Conservation (phyloP, 2,888 invertebrate species). For the Trissoscelio sp. region DNA sequence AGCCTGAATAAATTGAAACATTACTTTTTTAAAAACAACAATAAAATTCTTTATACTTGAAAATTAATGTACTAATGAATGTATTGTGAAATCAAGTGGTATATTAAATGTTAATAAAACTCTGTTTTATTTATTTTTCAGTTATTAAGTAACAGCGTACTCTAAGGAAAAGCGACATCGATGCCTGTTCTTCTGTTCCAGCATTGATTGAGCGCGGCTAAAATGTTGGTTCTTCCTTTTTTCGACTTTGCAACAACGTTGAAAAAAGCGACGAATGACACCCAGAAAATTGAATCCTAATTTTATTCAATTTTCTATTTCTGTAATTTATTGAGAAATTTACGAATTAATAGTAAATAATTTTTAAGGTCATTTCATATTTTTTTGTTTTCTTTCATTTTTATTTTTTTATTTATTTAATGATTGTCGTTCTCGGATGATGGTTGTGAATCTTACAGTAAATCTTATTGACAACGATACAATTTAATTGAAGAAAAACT, state of each 20-base stretch:
- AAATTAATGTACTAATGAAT: not conserved
- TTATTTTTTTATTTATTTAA: too few species aligned
- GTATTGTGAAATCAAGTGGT: too few species aligned
- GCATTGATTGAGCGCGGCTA: slow-evolving; percentile 12
- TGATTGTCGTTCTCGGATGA: slow-evolving; percentile 25
- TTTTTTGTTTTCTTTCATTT: too few species aligned
- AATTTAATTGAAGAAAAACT: slow-evolving; percentile 41
- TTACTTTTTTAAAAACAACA: not conserved
- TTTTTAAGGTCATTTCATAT: not conserved
- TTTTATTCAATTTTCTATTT: slow-evolving; percentile 34
- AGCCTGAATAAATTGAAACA: too few species aligned
- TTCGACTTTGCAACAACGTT: slow-evolving; percentile 28
- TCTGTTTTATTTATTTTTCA: slow-evolving; percentile 49
- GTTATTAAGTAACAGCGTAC: slow-evolving; percentile 64
- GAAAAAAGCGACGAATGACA: slow-evolving; percentile 35
- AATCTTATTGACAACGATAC: slow-evolving; percentile 58
- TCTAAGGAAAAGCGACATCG: slow-evolving; percentile 28
- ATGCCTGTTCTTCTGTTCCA: slow-evolving; percentile 27
- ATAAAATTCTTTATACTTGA: not conserved
- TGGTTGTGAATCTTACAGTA: slow-evolving; percentile 60
- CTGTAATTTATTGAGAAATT: slow-evolving; percentile 60
- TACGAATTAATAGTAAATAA: slow-evolving; percentile 12
- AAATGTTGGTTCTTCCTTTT: slow-evolving; percentile 31
- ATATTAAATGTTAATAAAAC: too few species aligned
- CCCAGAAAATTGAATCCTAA: slow-evolving; percentile 40